These are phyloP conservation scores for Gavialis gangeticus DNA, from an alignment of 2,113 vertebrate species.

Conservation along the genomic window DNA sequence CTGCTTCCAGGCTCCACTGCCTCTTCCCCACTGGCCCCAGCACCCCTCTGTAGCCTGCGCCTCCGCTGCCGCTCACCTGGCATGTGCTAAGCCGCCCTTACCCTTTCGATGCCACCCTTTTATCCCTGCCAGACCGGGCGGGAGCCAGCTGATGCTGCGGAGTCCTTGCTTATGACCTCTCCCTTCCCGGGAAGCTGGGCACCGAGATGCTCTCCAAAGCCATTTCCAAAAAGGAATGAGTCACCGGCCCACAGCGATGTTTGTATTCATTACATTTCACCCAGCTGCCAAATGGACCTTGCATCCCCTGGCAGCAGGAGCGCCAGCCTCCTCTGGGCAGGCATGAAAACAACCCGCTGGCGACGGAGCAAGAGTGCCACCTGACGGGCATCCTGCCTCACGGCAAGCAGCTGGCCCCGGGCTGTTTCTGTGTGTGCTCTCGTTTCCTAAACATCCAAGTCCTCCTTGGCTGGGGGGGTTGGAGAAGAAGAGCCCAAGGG, in stretches of 20 bases:
- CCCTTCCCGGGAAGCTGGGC: not conserved
- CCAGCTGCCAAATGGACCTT: constrained; percentile 5
- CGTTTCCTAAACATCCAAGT: not conserved
- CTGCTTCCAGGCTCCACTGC: not conserved
- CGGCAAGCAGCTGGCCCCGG: accelerated
- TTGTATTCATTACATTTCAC: not conserved
- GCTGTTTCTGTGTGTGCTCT: accelerated
- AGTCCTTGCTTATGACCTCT: not conserved
- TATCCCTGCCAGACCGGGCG: not conserved
- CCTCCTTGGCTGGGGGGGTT: not conserved
- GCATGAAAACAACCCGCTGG: not conserved
- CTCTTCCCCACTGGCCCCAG: not conserved
- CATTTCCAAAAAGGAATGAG: constrained; percentile 55
- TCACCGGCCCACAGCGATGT: constrained; percentile 44
- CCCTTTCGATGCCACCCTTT: not conserved
- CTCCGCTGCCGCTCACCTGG: not conserved
- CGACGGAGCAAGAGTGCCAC: not conserved
- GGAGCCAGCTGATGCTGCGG: not conserved
- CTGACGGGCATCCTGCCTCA: not conserved
- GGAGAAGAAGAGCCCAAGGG: not conserved
- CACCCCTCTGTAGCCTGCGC: not conserved
- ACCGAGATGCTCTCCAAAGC: not conserved
- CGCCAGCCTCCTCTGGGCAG: not conserved
- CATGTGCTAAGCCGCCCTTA: not conserved
- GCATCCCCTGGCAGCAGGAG: not conserved